Base-by-base conservation (phyloP, 2,113 vertebrate genomes). In the Polypterus bichir region DNA sequence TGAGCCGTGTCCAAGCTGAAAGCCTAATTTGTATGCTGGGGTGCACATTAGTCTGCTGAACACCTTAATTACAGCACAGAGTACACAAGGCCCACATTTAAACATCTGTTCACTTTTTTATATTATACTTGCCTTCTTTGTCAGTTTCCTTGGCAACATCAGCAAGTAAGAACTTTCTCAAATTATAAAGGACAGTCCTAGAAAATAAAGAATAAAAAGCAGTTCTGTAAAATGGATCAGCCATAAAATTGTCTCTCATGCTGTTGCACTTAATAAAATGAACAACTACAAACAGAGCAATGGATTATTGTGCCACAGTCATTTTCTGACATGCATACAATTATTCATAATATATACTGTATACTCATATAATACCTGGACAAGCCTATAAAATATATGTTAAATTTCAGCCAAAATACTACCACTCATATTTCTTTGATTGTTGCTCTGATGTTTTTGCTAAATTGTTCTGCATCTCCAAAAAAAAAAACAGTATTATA, bases 91-190 rank as follows among this genome's bases (percentile, higher is more conserved):
- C 51, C 47, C 48, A 53, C 54, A 46, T 45, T 52, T 59, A 54
- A 51, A 54, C 60, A 69, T 62, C 65, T 66, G 62, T 61, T 64
- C 59, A 53, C 10, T 4, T 59, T 59, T 64, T 48, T 27, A 27
- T 27, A 59, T 59, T 55, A 44, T 8, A 27, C n/a, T 65, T 62
- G 46, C 52, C 63, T 53, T 56, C 62, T 47, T 52, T 44, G 55
- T 44, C 44, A 9, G 68, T 66, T 66, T 55, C 65, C 59, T 57
- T 66, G 65, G 68, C 46, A 56, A 70, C 54, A 46, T 11, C 62
- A 27, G 48, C 48, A 66, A 9, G 59, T 51, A n/a, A 54, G 56
- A 55, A 48, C 60, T 54, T 62, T 68, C 54, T 61, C 53, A 49
- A 47, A 44, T 48, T 27, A 27, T 27, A 27, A 27, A 27, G 44